Percentiles rank a stretch among this genome's conserved stretches.
phyloP scores from a whole-genome alignment of 2,113 vertebrate species.

The Oophaga pumilio region DNA sequence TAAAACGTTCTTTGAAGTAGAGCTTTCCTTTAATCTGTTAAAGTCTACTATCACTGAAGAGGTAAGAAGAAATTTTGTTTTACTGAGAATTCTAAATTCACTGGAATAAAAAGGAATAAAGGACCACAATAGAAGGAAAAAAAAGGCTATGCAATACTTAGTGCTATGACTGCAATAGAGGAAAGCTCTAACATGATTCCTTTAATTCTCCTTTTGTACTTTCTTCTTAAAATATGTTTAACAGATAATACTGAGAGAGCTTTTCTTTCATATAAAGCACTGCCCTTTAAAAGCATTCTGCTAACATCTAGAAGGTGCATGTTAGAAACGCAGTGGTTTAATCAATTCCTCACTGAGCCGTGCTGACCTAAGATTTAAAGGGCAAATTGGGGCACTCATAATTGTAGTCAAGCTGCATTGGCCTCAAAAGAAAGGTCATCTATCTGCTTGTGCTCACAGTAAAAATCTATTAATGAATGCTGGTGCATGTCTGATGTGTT shows the following conservation, averaged over 20 bases:
- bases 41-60: too few relatives aligned
- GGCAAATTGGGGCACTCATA: conserved; percentile 58
- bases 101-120: neutral
- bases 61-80: neutral
- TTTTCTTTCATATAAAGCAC: conserved; percentile 17
- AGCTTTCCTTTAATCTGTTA: too few relatives aligned
- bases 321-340: conserved; percentile 58
- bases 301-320: conserved; percentile 53
- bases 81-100: neutral
- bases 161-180: neutral
- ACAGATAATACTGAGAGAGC: conserved; percentile 12
- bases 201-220: conserved; percentile 23
- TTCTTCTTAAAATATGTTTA: conserved; percentile 25
- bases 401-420: conserved; percentile 59
- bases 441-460: conserved; percentile 60
- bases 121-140: neutral
- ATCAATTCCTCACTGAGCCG: conserved; percentile 53
- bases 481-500: conserved; percentile 60
- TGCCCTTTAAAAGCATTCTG: conserved; percentile 21
- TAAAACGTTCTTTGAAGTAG: too few relatives aligned
- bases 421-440: conserved; percentile 64
- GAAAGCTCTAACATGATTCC: neutral
- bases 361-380: conserved; percentile 65
- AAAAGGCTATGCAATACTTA: neutral
- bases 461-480: conserved; percentile 66